These are phyloP conservation scores for Ashinkailepas kermadecensis DNA, from an alignment of 2,888 invertebrate species.

Conservation along the genomic window DNA sequence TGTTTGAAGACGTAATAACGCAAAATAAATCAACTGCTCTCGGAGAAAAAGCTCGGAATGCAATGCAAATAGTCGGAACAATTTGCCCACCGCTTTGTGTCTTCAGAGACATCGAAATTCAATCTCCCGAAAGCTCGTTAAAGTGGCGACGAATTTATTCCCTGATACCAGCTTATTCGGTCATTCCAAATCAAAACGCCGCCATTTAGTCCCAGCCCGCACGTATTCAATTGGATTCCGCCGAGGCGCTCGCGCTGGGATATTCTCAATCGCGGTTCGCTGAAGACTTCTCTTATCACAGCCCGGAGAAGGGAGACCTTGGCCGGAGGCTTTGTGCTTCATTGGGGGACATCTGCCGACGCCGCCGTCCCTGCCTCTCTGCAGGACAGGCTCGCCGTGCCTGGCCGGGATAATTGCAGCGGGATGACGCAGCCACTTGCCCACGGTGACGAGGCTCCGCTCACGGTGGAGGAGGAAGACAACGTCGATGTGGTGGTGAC, in stretches of 20 bases:
- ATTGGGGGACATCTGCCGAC: background rate
- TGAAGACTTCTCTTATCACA: background rate
- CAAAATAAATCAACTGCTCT: background rate
- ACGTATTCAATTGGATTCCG: background rate
- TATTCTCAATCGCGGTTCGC: background rate
- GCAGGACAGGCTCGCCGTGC: too few relatives aligned
- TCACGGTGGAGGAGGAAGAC: too few relatives aligned
- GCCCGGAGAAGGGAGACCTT: background rate
- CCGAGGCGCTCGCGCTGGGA: background rate
- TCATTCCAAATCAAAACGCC: background rate
- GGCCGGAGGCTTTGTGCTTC: background rate
- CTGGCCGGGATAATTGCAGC: too few relatives aligned
- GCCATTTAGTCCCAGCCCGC: background rate
- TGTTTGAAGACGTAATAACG: constrained; percentile 13
- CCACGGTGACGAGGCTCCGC: too few relatives aligned
- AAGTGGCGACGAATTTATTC: background rate
- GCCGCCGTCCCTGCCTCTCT: too few relatives aligned
- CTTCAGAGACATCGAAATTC: background rate
- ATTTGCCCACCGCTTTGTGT: background rate
- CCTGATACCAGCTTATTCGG: background rate
- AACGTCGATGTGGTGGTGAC: too few relatives aligned
- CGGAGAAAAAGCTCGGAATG: background rate
- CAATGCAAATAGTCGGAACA: background rate
- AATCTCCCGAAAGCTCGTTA: background rate
- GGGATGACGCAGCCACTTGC: too few relatives aligned